Conservation (phyloP, 1,140 invertebrate genomes). For the Pseudomyrmex sp. region DNA sequence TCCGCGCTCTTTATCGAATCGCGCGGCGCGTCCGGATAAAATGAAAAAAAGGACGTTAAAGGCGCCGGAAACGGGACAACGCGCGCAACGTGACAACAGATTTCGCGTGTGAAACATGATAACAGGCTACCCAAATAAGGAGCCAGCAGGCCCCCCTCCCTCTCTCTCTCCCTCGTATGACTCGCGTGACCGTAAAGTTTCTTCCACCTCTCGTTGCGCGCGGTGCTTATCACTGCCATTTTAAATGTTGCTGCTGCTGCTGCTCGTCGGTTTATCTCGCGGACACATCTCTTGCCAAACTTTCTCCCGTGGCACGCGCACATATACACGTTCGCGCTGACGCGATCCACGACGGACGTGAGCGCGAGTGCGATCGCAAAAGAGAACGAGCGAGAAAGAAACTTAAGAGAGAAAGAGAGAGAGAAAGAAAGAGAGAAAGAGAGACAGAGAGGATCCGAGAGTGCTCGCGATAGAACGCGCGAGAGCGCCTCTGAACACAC, state of each 20-base stretch:
- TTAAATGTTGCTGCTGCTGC: conserved; percentile 78
- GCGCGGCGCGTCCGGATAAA: not conserved
- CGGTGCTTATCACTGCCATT: conserved; percentile 83
- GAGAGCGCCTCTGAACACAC: conserved; percentile 16
- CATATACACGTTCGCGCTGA: conserved; percentile 50
- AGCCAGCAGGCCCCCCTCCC: conserved; percentile 74
- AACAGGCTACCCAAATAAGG: conserved; percentile 85
- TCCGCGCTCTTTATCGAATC: not conserved
- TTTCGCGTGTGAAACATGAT: conserved; percentile 84
- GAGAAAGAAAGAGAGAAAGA: conserved; percentile 37
- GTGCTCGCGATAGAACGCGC: conserved; percentile 13
- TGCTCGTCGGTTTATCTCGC: conserved; percentile 82
- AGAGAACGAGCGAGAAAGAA: conserved; percentile 24
- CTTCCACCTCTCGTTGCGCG: conserved; percentile 22
- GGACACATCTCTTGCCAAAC: conserved; percentile 85
- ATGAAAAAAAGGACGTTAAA: not conserved
- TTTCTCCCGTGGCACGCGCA: conserved; percentile 82
- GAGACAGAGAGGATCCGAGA: not conserved
- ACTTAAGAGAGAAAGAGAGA: conserved; percentile 47
- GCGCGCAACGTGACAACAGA: conserved; percentile 52
- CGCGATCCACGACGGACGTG: conserved; percentile 15
- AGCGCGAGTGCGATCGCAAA: not conserved
- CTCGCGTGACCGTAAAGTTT: conserved; percentile 44
- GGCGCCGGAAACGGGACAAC: not conserved
- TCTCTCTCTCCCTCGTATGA: conserved; percentile 39